Percentiles rank a stretch among this genome's conserved stretches.
Evolutionary conservation across 1,140 invertebrate genomes (phyloP).

Genomic region (Drosophila obscura): DNA sequence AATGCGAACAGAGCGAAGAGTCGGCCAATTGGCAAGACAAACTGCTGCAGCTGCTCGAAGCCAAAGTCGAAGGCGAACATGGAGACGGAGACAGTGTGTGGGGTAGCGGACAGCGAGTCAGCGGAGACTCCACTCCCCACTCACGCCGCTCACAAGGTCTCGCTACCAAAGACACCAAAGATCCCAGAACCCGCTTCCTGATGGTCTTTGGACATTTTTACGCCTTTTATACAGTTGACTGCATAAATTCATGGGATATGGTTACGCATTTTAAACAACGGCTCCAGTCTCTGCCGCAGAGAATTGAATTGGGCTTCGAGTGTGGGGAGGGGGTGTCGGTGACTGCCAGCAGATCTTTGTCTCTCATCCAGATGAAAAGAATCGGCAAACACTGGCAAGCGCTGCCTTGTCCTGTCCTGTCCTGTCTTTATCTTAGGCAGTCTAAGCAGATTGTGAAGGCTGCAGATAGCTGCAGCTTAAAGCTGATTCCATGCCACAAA

Average conservation of each 20-base stretch:
- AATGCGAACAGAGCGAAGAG: constrained; percentile 21
- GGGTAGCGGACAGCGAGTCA: constrained; percentile 11
- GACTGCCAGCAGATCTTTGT: constrained; percentile 30
- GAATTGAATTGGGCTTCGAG: constrained; percentile 4
- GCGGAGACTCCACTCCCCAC: no score
- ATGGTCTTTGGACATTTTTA: constrained; percentile 64
- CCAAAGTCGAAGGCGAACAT: neutral
- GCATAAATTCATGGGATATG: constrained; percentile 67
- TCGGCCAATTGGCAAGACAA: constrained; percentile 49
- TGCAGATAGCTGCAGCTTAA: constrained; percentile 47
- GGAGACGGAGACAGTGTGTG: constrained; percentile 4
- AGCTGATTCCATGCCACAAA: constrained; percentile 38
- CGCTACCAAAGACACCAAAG: neutral
- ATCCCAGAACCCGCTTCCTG: constrained; percentile 2
- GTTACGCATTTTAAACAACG: constrained; percentile 71
- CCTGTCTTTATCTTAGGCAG: constrained; percentile 5
- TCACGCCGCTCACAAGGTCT: neutral
- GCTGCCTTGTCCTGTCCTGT: neutral
- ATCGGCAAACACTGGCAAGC: constrained; percentile 26
- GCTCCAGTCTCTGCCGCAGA: constrained; percentile 17
- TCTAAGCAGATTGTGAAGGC: constrained; percentile 7
- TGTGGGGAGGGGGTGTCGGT: neutral
- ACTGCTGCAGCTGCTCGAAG: constrained; percentile 48
- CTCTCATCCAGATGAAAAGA: constrained; percentile 31
- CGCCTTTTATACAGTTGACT: constrained; percentile 76